Conservation (phyloP, 1,140 invertebrate genomes). For the Heliconius melpomene region DNA sequence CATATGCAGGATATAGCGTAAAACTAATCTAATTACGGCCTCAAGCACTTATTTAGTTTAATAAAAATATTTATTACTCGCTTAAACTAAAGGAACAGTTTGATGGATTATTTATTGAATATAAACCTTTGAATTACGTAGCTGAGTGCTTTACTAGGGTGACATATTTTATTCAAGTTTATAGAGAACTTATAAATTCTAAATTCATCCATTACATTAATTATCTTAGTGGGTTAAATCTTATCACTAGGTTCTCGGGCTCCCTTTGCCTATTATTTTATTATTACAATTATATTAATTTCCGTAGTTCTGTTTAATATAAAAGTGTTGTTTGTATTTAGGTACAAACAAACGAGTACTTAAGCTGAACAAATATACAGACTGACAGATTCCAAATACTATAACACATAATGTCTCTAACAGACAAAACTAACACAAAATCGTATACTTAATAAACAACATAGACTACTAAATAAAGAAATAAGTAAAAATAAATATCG, state of each 20-base stretch:
- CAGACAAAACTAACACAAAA: background rate
- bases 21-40: background rate
- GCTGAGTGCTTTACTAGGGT: background rate
- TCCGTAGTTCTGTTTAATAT: too few species aligned
- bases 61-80: background rate
- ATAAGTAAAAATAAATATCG: background rate
- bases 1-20: background rate
- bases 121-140: constrained; percentile 10
- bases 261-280: too few species aligned
- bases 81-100: background rate
- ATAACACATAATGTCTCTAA: background rate
- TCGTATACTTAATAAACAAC: background rate
- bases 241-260: too few species aligned
- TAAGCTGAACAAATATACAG: background rate
- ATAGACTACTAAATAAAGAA: background rate
- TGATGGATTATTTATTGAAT: constrained; percentile 9
- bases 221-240: too few species aligned
- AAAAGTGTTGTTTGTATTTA: background rate
- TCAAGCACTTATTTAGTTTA: background rate
- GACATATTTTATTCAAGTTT: background rate
- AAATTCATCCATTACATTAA: background rate
- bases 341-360: too few species aligned
- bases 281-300: too few species aligned
- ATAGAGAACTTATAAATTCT: background rate
- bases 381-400: background rate